phyloP scores from a whole-genome alignment of 2,113 vertebrate genomes.

The Arvicanthis niloticus region DNA sequence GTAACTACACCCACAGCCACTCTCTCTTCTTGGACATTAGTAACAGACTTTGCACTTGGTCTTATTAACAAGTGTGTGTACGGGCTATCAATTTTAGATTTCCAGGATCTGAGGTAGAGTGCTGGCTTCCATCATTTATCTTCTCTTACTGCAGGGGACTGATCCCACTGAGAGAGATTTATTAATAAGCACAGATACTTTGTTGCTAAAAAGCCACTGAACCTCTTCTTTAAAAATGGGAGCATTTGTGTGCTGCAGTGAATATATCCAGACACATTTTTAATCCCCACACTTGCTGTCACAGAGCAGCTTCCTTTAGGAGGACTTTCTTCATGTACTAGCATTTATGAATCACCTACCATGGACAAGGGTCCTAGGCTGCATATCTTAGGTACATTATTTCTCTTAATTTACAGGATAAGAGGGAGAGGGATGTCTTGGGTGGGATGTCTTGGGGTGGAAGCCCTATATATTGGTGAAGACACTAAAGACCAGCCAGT shows the following conservation, averaged over 20 bases:
- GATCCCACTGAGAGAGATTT: conserved; percentile 58
- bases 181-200: conserved; percentile 49
- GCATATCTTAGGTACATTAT: not conserved
- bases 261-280: conserved; percentile 61
- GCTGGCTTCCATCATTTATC: conserved; percentile 36
- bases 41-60: not conserved
- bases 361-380: not conserved
- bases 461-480: not conserved
- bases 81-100: conserved; percentile 58
- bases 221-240: conserved; percentile 70
- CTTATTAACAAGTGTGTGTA: conserved; percentile 52
- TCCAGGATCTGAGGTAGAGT: conserved; percentile 23
- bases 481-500: not conserved
- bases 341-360: conserved; percentile 15
- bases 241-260: conserved; percentile 59
- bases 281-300: conserved; percentile 53
- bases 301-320: conserved; percentile 32
- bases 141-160: conserved; percentile 48
- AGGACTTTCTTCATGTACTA: conserved; percentile 5
- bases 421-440: not conserved
- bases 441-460: not conserved
- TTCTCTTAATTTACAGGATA: not conserved
- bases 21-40: conserved; percentile 38
- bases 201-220: conserved; percentile 55
- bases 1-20: not conserved